These are phyloP conservation scores for Nerophis ophidion DNA, from an alignment of 2,113 vertebrate species.

Conservation along the genomic window DNA sequence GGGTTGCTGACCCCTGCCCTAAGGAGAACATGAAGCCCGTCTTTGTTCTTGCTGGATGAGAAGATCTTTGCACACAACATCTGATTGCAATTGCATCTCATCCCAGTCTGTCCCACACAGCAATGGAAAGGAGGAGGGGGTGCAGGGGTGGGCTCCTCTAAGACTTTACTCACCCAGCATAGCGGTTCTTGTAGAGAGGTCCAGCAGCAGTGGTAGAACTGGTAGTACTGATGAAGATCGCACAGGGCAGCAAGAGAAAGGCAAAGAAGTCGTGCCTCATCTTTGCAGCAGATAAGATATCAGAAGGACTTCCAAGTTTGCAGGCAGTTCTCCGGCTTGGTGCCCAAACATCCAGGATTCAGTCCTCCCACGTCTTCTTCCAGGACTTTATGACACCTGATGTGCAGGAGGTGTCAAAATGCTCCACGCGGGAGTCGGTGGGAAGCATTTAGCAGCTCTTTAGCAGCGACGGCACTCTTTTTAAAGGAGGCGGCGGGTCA, in stretches of 20 bases:
- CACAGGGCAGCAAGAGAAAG: constrained; percentile 52
- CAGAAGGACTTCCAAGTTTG: background rate
- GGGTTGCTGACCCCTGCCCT: too few species aligned
- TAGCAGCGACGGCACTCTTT: constrained; percentile 46
- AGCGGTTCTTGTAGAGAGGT: constrained; percentile 73
- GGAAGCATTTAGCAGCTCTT: constrained; percentile 30
- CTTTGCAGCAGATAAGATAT: constrained; percentile 19
- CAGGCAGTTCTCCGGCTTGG: constrained; percentile 4
- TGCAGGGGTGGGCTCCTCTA: constrained; percentile 26
- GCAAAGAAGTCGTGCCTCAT: constrained; percentile 43
- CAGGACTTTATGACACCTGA: constrained; percentile 6
- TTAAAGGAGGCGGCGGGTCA: constrained; percentile 62
- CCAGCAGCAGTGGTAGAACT: constrained; percentile 40
- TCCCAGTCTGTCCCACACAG: background rate
- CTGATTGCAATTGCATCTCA: constrained; percentile 8
- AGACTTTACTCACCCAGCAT: constrained; percentile 70
- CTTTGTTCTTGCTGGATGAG: constrained; percentile 30
- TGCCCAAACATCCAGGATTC: background rate
- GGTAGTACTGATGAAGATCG: constrained; percentile 54
- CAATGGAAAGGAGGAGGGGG: constrained; percentile 1
- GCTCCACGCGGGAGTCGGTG: constrained; percentile 31
- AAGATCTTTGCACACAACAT: constrained; percentile 14
- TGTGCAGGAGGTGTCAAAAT: constrained; percentile 43
- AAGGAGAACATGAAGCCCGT: constrained; percentile 1
- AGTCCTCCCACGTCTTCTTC: background rate